A percentile compares a stretch with the other conserved stretches of the same genome.
phyloP scores from a whole-genome alignment of 30 jellyfish, hydroid and myxozoan genomes.

The Aurelia coerulea region DNA sequence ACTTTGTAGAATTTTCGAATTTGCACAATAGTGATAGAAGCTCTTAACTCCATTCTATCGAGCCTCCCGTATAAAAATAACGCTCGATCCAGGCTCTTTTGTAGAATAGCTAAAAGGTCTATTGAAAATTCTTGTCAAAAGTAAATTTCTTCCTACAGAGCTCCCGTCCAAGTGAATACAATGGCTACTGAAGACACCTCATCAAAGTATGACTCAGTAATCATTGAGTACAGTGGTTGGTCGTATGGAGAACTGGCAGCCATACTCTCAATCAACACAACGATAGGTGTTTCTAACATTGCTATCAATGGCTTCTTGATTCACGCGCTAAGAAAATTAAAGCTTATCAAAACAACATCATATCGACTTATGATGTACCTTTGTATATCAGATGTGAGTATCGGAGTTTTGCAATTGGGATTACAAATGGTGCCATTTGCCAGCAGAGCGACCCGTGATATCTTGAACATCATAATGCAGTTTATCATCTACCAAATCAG shows the following conservation, averaged over 20 bases:
- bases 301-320: constrained; percentile 40
- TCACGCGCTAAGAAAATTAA: constrained; percentile 41
- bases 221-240: constrained; percentile 21
- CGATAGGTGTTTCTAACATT: constrained; percentile 11
- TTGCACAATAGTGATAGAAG: too few relatives aligned
- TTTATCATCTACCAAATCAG: constrained; percentile 9
- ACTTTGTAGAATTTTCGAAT: too few relatives aligned
- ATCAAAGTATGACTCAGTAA: not conserved
- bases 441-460: not conserved
- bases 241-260: constrained; percentile 12
- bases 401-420: constrained; percentile 40
- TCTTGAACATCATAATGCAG: not conserved
- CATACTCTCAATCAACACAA: constrained; percentile 6
- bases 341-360: constrained; percentile 4
- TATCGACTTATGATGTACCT: constrained; percentile 32
- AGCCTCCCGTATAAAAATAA: too few relatives aligned
- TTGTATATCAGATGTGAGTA: constrained; percentile 34
- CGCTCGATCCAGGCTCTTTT: too few relatives aligned
- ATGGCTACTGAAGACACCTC: not conserved
- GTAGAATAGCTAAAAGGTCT: too few relatives aligned
- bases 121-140: too few relatives aligned
- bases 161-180: too few relatives aligned
- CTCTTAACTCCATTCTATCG: too few relatives aligned
- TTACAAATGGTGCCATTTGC: constrained; percentile 31
- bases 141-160: too few relatives aligned